Evolutionary conservation across 1,140 invertebrate species (phyloP).

Genomic region (Pseudomyrmex gracilis): DNA sequence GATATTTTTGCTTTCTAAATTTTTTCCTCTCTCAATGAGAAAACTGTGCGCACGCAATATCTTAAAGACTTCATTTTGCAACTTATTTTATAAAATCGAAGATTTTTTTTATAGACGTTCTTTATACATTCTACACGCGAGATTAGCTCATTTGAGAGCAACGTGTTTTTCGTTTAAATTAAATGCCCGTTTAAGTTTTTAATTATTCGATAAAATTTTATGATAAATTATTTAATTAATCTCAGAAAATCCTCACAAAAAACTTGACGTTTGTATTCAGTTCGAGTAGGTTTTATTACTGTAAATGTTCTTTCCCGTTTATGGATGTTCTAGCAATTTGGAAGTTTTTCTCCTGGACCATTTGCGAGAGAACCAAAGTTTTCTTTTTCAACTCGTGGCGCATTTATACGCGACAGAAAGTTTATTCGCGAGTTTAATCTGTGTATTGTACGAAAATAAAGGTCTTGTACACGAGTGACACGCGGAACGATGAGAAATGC

Average conservation of each 20-base stretch:
- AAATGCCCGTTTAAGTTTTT: neutral
- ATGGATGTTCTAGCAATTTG: conserved; percentile 15
- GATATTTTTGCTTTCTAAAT: too few species aligned
- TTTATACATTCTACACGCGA: too few species aligned
- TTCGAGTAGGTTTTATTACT: neutral
- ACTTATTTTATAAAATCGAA: neutral
- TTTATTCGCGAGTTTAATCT: conserved; percentile 58
- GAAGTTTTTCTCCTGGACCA: neutral
- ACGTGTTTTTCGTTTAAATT: too few species aligned
- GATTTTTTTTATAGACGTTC: too few species aligned
- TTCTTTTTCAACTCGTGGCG: conserved; percentile 22
- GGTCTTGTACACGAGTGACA: conserved; percentile 3
- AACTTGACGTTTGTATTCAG: conserved; percentile 20
- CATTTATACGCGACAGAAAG: conserved; percentile 43
- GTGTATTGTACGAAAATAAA: conserved; percentile 48
- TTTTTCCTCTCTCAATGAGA: too few species aligned
- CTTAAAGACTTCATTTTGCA: neutral
- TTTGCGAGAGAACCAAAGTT: conserved; percentile 24
- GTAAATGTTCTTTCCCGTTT: conserved; percentile 23
- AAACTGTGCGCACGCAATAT: too few species aligned
- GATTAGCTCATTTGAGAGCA: too few species aligned
- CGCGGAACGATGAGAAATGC: conserved; percentile 34
- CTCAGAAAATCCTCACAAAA: neutral
- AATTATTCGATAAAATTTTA: neutral
- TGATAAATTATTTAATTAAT: neutral